Evolutionary conservation across 1,140 invertebrate species (phyloP).

Genomic region (Leptinotarsa lineolata): DNA sequence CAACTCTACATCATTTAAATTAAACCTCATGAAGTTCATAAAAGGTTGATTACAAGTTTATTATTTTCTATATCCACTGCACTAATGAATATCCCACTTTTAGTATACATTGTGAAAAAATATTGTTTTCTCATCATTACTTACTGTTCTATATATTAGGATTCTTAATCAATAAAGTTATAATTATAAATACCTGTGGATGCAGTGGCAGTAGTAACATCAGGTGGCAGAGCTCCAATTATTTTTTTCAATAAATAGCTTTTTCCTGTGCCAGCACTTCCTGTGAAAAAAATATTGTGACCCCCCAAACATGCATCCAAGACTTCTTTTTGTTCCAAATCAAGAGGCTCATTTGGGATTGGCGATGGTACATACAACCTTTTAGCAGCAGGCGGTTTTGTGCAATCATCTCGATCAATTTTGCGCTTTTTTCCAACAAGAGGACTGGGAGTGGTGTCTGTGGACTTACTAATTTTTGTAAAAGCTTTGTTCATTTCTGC

Average conservation of each 20-base stretch:
- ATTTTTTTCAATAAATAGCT: constrained; percentile 85
- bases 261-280: constrained; percentile 95
- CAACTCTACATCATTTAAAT: too few relatives aligned
- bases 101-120: too few relatives aligned
- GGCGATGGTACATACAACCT: constrained; percentile 67
- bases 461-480: constrained; percentile 60
- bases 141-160: too few relatives aligned
- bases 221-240: constrained; percentile 83
- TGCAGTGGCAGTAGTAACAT: constrained; percentile 87
- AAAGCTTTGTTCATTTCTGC: constrained; percentile 69
- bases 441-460: constrained; percentile 72
- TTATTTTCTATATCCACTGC: too few relatives aligned
- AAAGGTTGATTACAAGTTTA: too few relatives aligned
- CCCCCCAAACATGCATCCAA: constrained; percentile 76
- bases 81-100: too few relatives aligned
- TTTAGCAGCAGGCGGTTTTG: constrained; percentile 57
- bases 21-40: too few relatives aligned
- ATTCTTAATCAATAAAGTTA: background rate
- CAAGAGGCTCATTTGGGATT: constrained; percentile 63
- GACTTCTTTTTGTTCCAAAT: constrained; percentile 79
- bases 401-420: constrained; percentile 40
- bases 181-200: constrained; percentile 70
- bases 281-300: constrained; percentile 88
- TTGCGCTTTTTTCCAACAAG: constrained; percentile 59
- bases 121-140: too few relatives aligned